Conservation (phyloP, 2,113 vertebrate genomes). For the Chiloscyllium plagiosum region DNA sequence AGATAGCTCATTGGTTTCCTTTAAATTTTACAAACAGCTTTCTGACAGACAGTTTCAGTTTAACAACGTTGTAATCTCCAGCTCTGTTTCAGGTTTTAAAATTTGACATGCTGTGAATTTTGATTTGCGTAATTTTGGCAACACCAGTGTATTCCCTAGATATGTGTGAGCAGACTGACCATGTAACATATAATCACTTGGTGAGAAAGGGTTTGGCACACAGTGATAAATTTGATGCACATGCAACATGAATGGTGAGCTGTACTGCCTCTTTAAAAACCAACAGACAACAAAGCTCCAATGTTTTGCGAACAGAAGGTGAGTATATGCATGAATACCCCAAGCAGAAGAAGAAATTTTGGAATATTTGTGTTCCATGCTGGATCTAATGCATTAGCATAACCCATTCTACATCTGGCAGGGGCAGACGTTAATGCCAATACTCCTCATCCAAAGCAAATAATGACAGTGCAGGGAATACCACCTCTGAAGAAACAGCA, state of each 20-base stretch:
- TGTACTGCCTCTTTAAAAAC: constrained; percentile 8
- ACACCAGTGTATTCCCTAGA: not conserved
- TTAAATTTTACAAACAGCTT: constrained; percentile 30
- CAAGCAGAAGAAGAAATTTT: constrained; percentile 11
- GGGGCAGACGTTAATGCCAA: not conserved
- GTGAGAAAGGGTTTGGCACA: not conserved
- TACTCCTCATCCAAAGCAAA: constrained; percentile 1
- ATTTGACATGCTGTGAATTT: not conserved
- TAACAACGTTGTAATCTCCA: not conserved
- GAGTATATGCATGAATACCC: constrained; percentile 14
- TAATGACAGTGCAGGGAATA: constrained; percentile 19
- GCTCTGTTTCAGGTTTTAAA: not conserved
- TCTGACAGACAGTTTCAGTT: not conserved
- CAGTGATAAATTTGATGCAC: not conserved
- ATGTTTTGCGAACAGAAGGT: constrained; percentile 3
- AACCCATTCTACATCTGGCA: constrained; percentile 31
- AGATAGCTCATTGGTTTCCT: not conserved
- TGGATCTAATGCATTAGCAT: constrained; percentile 26
- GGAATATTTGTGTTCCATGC: not conserved
- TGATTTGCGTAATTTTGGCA: not conserved
- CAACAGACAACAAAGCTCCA: not conserved
- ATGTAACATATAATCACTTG: not conserved
- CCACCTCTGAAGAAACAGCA: not conserved
- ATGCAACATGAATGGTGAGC: not conserved
- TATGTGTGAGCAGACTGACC: not conserved